A percentile compares a stretch with the other conserved stretches of the same genome.
Evolutionary conservation across 2,113 vertebrate genomes (phyloP).

Genomic region (Tichodroma muraria): DNA sequence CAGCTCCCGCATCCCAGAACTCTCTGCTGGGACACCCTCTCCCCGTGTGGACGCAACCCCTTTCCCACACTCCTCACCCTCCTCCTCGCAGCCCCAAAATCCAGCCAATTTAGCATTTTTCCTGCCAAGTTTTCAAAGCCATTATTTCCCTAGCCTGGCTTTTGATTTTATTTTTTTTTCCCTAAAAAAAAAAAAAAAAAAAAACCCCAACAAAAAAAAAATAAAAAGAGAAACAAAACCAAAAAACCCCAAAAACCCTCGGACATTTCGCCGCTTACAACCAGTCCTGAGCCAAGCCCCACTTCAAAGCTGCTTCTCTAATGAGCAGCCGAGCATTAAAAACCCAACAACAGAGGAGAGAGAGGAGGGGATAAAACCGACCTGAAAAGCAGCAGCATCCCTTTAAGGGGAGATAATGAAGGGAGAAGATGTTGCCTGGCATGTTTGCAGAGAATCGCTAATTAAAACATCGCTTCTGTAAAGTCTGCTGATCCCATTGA

Average conservation of each 20-base stretch:
- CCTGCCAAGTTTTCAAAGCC: neutral
- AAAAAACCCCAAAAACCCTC: neutral
- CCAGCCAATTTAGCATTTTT: neutral
- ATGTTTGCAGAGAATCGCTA: conserved; percentile 60
- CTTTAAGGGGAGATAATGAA: conserved; percentile 65
- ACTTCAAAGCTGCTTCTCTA: conserved; percentile 30
- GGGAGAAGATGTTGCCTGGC: conserved; percentile 44
- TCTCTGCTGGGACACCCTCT: neutral
- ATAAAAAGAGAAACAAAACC: no score
- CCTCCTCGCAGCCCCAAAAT: neutral
- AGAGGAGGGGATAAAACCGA: neutral
- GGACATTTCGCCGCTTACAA: neutral
- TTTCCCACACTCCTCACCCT: neutral
- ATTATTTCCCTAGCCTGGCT: neutral
- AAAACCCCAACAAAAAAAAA: no score
- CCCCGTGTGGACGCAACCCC: neutral
- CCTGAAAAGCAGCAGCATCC: conserved; percentile 16
- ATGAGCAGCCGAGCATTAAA: neutral
- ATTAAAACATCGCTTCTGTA: conserved; percentile 66
- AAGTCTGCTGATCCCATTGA: conserved; percentile 54
- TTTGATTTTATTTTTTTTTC: neutral
- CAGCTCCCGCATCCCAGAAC: neutral
- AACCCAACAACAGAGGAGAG: neutral
- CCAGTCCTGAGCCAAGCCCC: neutral
- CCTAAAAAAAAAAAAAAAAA: no score